Evolutionary conservation across 2,113 vertebrate genomes (phyloP), one percentile per base, ranked within the genome.

Genomic region (Guaruba guarouba): DNA sequence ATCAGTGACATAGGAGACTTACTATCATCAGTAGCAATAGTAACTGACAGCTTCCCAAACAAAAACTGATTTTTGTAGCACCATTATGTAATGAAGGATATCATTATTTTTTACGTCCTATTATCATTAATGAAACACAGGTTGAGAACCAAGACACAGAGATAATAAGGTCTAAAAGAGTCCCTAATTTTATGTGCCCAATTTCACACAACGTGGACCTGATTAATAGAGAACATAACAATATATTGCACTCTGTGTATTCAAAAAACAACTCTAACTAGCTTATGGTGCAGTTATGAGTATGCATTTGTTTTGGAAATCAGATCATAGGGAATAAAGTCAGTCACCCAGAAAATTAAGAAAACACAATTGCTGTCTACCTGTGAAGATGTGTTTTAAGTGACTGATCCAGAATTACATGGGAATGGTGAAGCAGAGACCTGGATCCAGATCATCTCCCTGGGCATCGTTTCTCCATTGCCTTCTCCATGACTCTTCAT

Each of bases 331-430:
- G 61, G 77, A 91, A 96, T 68, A 59, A 94, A 95, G 48, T 86
- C 51, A 11, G 61, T 86, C 91, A 93, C 66, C 46, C 69, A 86
- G 91, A 95, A 93, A 97, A 96, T 89, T 48, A 95, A 90, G 86
- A 93, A 63, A 39, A 81, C 20, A 46, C 52, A 59, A 70, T 88
- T 11, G 1, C 28, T 92, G 73, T 63, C 51, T 83, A 71, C 64
- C 44, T 73, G 20, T 82, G 59, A 93, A 90, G 93, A 93, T n/a
- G 9, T 61, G 24, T 67, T 67, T 87, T 88, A 73, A 77, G 15
- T 80, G 76, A 25, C 37, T 78, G 86, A 83, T 23, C 29, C 37
- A 86, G 64, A 63, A 86, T 88, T 81, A 80, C 9, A 59, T 1
- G 0, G 54, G 28, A 90, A 83, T 73, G 28, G 28, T 69, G 79